Conservation (phyloP, 2,797 vertebrate species). For the Xiphophorus birchmanni region DNA sequence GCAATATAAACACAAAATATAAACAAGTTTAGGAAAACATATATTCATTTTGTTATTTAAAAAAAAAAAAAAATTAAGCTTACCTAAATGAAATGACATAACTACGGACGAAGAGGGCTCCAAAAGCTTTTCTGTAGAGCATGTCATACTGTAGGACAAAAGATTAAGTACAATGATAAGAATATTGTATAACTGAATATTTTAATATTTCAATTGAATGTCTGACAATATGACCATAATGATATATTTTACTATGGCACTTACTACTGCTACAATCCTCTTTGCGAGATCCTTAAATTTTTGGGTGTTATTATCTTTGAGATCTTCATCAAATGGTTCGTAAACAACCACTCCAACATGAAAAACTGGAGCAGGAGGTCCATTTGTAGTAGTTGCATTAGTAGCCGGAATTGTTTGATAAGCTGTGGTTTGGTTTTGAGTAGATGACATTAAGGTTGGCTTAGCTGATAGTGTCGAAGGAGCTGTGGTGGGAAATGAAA, state of each 20-base stretch:
- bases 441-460: too few relatives aligned
- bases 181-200: too few relatives aligned
- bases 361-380: not conserved
- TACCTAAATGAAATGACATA: slow-evolving; percentile 18
- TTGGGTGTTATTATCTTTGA: rapidly evolving
- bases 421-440: not conserved
- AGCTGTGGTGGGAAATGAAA: too few relatives aligned
- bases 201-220: not conserved
- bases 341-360: rapidly evolving
- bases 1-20: not conserved
- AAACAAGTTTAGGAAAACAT: not conserved
- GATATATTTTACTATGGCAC: not conserved
- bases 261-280: slow-evolving; percentile 10
- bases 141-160: not conserved
- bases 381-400: not conserved
- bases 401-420: not conserved
- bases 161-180: not conserved
- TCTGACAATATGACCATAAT: not conserved
- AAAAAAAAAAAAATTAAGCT: not conserved
- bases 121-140: not conserved
- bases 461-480: too few relatives aligned
- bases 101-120: not conserved
- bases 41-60: not conserved
- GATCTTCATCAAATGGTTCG: not conserved
- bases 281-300: not conserved